Evolutionary conservation across 1,140 invertebrate species (phyloP).

Genomic region (Ladona fulva): DNA sequence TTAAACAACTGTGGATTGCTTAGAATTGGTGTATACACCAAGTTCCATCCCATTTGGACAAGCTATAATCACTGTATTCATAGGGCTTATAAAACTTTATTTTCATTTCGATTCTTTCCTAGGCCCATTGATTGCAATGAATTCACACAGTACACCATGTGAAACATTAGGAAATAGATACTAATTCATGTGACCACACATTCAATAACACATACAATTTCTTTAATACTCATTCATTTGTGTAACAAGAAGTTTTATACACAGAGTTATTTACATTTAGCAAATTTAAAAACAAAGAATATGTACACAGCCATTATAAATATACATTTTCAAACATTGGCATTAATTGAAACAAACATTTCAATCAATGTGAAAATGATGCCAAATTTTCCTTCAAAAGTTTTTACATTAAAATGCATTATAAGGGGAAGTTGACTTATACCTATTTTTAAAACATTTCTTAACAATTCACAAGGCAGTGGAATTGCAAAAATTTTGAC

Average conservation of each 20-base stretch:
- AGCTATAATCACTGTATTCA: neutral
- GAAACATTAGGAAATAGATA: neutral
- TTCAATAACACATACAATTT: neutral
- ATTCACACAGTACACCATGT: neutral
- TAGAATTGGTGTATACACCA: neutral
- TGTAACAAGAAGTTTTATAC: neutral
- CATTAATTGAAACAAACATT: neutral
- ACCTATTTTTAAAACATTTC: neutral
- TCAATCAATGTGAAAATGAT: neutral
- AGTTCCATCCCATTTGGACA: neutral
- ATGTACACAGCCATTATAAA: slow-evolving; percentile 2
- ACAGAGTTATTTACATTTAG: slow-evolving; percentile 7
- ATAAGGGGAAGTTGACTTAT: neutral
- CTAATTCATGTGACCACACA: neutral
- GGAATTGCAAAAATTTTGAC: neutral
- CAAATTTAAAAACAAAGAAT: neutral
- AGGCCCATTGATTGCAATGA: neutral
- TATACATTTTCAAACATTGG: neutral
- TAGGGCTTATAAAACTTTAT: neutral
- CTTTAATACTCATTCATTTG: neutral
- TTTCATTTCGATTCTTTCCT: neutral
- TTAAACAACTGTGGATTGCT: neutral
- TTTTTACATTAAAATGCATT: neutral
- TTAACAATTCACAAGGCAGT: neutral
- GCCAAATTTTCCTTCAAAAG: neutral